A percentile compares a stretch with the other conserved stretches of the same genome.
Conservation (phyloP, 1,140 invertebrate genomes). For the Campoletis sonorensis region DNA sequence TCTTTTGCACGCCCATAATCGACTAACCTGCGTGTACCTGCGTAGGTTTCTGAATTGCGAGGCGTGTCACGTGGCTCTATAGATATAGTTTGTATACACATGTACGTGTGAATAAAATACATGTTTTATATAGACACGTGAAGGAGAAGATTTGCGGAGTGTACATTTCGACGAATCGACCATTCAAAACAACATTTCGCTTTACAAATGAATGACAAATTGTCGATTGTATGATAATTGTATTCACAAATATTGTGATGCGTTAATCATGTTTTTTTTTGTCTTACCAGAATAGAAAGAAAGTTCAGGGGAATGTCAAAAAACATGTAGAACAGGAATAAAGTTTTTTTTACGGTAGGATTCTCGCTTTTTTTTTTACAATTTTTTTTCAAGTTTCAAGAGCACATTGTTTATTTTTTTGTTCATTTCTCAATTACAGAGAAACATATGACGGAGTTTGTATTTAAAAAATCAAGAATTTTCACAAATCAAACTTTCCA, state of each 20-base stretch:
- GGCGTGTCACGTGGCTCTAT: conserved; percentile 26
- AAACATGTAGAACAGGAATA: no score
- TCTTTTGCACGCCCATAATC: conserved; percentile 22
- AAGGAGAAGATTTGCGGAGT: neutral
- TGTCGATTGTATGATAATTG: conserved; percentile 5
- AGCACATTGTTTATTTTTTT: no score
- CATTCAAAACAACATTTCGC: neutral
- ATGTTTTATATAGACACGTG: no score
- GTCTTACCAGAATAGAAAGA: neutral
- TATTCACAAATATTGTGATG: neutral
- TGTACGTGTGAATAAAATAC: neutral
- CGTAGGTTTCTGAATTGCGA: conserved; percentile 27
- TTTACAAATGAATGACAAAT: neutral
- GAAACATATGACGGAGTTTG: no score
- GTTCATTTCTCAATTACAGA: no score
- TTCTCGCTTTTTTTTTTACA: no score
- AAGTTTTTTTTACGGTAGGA: no score
- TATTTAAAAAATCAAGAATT: no score
- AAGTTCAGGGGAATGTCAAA: no score
- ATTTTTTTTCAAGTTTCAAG: no score
- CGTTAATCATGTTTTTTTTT: neutral
- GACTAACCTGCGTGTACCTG: conserved; percentile 7
- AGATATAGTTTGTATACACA: neutral
- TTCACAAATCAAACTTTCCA: no score
- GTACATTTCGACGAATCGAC: neutral